A percentile compares a stretch with the other conserved stretches of the same genome.
Conservation (phyloP, 2,888 invertebrate species). For the Timema podura region DNA sequence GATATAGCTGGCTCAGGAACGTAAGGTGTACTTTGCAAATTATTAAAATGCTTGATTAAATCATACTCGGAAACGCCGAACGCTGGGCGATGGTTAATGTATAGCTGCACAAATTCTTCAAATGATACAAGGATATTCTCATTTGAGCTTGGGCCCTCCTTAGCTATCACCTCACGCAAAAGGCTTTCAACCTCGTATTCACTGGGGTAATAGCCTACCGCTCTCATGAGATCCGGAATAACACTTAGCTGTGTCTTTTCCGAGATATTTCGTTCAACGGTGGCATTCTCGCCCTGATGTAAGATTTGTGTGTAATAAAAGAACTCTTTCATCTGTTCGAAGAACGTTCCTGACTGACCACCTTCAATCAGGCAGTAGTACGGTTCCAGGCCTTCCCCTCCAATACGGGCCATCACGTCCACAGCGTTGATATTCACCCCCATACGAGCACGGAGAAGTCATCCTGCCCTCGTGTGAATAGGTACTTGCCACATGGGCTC, state of each 20-base stretch:
- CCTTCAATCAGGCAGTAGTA: slow-evolving; percentile 69
- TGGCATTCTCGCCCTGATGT: slow-evolving; percentile 65
- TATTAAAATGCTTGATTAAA: too few species aligned
- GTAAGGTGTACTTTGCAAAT: too few species aligned
- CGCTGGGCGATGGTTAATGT: slow-evolving; percentile 62
- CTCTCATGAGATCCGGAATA: slow-evolving; percentile 68
- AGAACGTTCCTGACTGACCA: slow-evolving; percentile 65
- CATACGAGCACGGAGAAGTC: slow-evolving; percentile 56
- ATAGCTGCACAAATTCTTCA: slow-evolving; percentile 60
- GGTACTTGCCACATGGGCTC: slow-evolving; percentile 42
- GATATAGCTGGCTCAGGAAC: too few species aligned
- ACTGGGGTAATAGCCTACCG: slow-evolving; percentile 69
- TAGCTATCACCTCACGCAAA: background rate
- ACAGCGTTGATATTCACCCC: slow-evolving; percentile 54
- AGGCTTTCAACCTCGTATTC: slow-evolving; percentile 60
- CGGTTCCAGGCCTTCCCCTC: slow-evolving; percentile 59
- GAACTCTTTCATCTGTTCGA: slow-evolving; percentile 66
- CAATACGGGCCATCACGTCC: slow-evolving; percentile 46
- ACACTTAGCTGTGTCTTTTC: slow-evolving; percentile 61
- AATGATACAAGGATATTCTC: slow-evolving; percentile 50
- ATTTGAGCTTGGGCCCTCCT: background rate
- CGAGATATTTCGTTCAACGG: slow-evolving; percentile 55
- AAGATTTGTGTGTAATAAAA: slow-evolving; percentile 75
- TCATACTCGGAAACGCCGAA: too few species aligned
- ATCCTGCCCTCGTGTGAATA: slow-evolving; percentile 54